Evolutionary conservation across 2,797 vertebrate genomes (phyloP), one percentile per base, ranked within the genome.

Genomic region (Phataginus tetradactyla): DNA sequence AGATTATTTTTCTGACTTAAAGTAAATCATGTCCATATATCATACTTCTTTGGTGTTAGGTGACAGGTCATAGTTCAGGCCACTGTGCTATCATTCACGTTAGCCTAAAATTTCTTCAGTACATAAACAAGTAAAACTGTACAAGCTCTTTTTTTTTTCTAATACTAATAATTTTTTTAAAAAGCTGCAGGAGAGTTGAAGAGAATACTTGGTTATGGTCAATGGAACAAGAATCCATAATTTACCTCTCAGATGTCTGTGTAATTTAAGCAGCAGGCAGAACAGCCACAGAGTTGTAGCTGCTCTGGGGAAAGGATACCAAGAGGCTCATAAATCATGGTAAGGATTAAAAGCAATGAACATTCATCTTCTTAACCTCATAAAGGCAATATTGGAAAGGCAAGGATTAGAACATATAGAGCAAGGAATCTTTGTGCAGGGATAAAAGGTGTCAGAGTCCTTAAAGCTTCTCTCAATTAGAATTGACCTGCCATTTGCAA

Each of bases 311-410:
- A 98, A 97, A 96, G 85, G 95, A 97, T 98, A 98, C 64, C 92
- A 95, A 98, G 97, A 97, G 98, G 32, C 97, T 98, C 97, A 86
- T 99, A 99, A 99, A 99, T 99, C 99, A 99, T 97, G 93, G 97
- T 97, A 94, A 98, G 98, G 98, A 99, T 99, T 99, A 99, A 98
- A 98, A 98, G 98, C 98, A 98, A 99, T 99, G 98, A 99, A 95
- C 98, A 99, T 99, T 99, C 98, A 99, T 99, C 99, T 99, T 99
- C 98, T 98, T 98, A 99, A 98, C 98, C 97, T 98, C 98, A 42
- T 98, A 98, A 98, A 98, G 98, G 98, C 80, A 96, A 97, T 93
- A 98, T 98, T 98, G 97, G 97, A 98, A 99, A 99, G 97, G 98
- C 97, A 98, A 96, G 98, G 98, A 99, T 99, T 99, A 99, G 98